Evolutionary conservation across 2,113 vertebrate genomes (phyloP).

Genomic region (Myanophis thanlyinensis): DNA sequence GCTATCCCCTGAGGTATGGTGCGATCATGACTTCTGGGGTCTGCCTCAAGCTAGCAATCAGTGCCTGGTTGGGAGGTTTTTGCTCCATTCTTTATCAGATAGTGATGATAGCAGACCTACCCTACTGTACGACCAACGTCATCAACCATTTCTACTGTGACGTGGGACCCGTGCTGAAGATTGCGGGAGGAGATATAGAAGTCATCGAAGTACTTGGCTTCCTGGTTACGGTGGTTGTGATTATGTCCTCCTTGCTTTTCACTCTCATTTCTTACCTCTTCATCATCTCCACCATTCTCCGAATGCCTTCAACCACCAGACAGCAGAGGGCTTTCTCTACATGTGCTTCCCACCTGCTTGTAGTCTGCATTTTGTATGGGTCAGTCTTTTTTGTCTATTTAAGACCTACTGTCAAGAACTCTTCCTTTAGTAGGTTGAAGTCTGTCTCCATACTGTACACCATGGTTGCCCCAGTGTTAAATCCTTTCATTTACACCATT

Average conservation of each 20-base stretch:
- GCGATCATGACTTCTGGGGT: not conserved
- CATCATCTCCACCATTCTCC: constrained; percentile 17
- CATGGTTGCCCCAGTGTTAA: not conserved
- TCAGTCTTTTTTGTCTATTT: constrained; percentile 19
- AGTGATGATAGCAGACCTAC: not conserved
- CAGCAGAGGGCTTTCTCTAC: constrained; percentile 29
- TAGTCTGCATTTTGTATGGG: constrained; percentile 33
- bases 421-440: constrained; percentile 37
- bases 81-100: not conserved
- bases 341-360: constrained; percentile 37
- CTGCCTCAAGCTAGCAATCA: not conserved
- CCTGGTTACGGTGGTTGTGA: constrained; percentile 11
- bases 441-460: constrained; percentile 21
- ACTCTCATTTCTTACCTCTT: constrained; percentile 44
- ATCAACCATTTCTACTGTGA: constrained; percentile 61
- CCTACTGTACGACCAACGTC: not conserved
- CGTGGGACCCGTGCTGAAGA: constrained; percentile 42
- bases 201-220: constrained; percentile 23
- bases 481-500: not conserved
- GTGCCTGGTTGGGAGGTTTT: not conserved
- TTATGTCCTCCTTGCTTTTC: constrained; percentile 21
- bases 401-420: constrained; percentile 3
- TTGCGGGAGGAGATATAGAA: constrained; percentile 44
- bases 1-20: not conserved
- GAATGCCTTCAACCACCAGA: constrained; percentile 13